phyloP scores from a whole-genome alignment of 2,113 vertebrate species.

The Xiphorhynchus elegans region DNA sequence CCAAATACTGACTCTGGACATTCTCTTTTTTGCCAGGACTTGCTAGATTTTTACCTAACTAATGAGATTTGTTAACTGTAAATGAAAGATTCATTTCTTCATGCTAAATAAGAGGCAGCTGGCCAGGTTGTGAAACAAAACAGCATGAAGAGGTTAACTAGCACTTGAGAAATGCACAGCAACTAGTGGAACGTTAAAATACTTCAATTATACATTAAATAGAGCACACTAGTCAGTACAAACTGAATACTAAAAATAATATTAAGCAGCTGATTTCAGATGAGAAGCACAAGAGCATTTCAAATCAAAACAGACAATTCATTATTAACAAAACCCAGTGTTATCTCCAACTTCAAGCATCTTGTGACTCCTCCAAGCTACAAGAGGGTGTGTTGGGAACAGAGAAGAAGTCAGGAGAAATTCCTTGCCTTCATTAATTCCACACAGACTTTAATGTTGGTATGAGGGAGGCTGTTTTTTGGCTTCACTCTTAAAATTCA shows the following conservation, averaged over 20 bases:
- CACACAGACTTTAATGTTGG: background rate
- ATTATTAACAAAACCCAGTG: background rate
- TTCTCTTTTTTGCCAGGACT: background rate
- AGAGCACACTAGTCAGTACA: background rate
- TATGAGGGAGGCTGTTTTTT: background rate
- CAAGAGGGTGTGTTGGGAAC: background rate
- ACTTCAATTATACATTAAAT: background rate
- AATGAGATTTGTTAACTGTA: background rate
- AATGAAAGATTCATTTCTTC: background rate
- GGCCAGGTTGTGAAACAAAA: background rate
- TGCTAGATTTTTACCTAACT: background rate
- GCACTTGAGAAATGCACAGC: background rate
- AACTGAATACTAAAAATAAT: background rate
- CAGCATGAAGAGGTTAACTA: background rate
- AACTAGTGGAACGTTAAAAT: background rate
- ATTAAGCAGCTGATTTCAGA: background rate
- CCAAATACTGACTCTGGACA: background rate
- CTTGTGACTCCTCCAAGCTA: background rate
- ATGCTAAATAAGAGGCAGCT: background rate
- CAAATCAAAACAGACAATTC: background rate
- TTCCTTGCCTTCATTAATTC: background rate
- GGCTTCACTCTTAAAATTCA: background rate
- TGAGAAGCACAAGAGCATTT: background rate
- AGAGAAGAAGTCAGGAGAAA: background rate
- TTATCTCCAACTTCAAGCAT: background rate